These are phyloP conservation scores for Catamblyrhynchus diadema DNA, from an alignment of 2,797 vertebrate genomes.

Conservation along the genomic window DNA sequence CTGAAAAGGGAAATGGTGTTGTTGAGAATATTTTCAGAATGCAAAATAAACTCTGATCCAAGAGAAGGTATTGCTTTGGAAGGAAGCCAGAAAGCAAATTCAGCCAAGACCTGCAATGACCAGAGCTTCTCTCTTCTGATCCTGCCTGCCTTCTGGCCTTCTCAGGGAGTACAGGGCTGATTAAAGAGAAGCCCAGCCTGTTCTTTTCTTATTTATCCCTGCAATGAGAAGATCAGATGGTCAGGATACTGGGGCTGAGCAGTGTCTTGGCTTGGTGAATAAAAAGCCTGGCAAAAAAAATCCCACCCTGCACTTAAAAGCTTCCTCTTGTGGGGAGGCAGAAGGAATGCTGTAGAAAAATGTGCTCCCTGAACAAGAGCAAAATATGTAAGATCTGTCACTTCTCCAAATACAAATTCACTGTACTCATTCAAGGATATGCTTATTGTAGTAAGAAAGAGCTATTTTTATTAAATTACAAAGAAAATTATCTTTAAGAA, in stretches of 20 bases:
- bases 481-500: not conserved
- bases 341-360: not conserved
- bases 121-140: not conserved
- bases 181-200: not conserved
- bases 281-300: not conserved
- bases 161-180: not conserved
- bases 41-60: conserved; percentile 46
- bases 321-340: not conserved
- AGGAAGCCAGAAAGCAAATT: conserved; percentile 20
- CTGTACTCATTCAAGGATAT: not conserved
- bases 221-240: not conserved
- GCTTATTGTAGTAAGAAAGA: not conserved
- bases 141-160: not conserved
- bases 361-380: not conserved
- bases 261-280: not conserved
- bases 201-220: not conserved
- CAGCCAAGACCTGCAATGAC: conserved; percentile 44
- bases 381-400: not conserved
- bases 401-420: not conserved
- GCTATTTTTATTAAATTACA: not conserved
- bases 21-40: conserved; percentile 42
- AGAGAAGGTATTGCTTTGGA: conserved; percentile 49
- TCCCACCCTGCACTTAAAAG: not conserved
- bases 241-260: not conserved
- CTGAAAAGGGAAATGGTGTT: conserved; percentile 41